Evolutionary conservation across 35 echinoderm and acorn worm genomes (phyloP), one percentile per base, ranked within the genome.

Genomic region (Eucidaris tribuloides): DNA sequence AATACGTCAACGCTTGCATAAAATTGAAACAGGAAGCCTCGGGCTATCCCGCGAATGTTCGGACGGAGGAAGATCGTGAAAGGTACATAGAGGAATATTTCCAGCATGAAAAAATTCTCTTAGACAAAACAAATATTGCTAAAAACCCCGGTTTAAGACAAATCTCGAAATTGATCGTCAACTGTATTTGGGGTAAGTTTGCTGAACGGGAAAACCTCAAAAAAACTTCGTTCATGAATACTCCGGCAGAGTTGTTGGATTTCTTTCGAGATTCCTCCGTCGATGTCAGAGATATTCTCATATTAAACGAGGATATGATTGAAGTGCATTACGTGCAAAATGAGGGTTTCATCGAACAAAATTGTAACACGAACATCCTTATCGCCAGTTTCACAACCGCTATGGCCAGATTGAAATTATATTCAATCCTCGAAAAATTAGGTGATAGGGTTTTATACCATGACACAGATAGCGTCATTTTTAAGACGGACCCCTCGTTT

Each of bases 161-260:
- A 6, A 65, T 96, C 3, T 66, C 79, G 4, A 96, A 96, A 87
- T 37, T 81, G 0, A 78, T 82, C 29, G 15, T 86, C 3, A 94
- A 94, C 45, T 33, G 18, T 23, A 50, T 96, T 14, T 82, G 84
- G 88, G 88, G 88, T 27, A 90, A 90, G 52, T 90, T 90, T 77
- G 87, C 60, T 24, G 82, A 90, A 61, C 22, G 36, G 3, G 50
- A 58, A 15, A 89, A 89, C 25, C 18, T 89, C 23, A 37, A 58
- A 17, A 56, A 88, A 36, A 74, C 79, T 0, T 7, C 20, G 36
- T 77, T 46, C 62, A 57, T 84, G 1, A 44, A 42, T 17, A 55
- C 45, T 17, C 61, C 57, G 3, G 45, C 23, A 4, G 45, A 84
- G 22, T 28, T 90, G 11, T 78, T 76, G 17, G 31, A 78, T 31